phyloP scores from a whole-genome alignment of 2,888 invertebrate species.

The Chamaedrilus cognettii region DNA sequence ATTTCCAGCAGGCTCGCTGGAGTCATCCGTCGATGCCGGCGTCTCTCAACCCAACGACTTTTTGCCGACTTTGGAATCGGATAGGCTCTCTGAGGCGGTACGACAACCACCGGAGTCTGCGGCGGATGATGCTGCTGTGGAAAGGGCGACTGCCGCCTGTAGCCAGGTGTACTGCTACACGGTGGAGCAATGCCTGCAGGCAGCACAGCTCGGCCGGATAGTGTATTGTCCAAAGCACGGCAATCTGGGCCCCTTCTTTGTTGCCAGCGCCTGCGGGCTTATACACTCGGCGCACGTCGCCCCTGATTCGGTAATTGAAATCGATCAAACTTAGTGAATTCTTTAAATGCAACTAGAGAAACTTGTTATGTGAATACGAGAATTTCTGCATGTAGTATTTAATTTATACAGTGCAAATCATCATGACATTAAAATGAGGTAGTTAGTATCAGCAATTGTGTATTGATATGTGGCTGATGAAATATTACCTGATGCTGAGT shows the following conservation, averaged over 20 bases:
- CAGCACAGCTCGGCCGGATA: conserved; percentile 74
- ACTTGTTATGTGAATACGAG: background rate
- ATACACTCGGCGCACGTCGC: conserved; percentile 74
- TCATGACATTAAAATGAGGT: too few relatives aligned
- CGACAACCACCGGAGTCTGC: too few relatives aligned
- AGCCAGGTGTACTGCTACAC: conserved; percentile 58
- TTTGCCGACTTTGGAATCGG: too few relatives aligned
- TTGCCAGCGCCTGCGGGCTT: conserved; percentile 43
- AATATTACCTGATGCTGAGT: too few relatives aligned
- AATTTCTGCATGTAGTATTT: background rate
- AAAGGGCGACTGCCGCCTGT: too few relatives aligned
- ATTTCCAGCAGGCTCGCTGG: too few relatives aligned
- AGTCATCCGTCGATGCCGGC: too few relatives aligned
- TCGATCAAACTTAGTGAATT: background rate
- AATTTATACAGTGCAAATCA: background rate
- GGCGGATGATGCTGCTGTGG: too few relatives aligned
- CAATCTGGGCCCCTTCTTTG: conserved; percentile 64
- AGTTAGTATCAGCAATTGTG: too few relatives aligned
- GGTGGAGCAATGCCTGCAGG: conserved; percentile 93
- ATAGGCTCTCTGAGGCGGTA: too few relatives aligned
- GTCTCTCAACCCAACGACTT: too few relatives aligned
- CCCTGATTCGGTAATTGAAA: conserved; percentile 85
- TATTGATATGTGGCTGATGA: too few relatives aligned
- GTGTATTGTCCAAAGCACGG: conserved; percentile 82
- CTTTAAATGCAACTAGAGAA: background rate